phyloP scores from a whole-genome alignment of 2,797 vertebrate species.

The Delichon dasypus region DNA sequence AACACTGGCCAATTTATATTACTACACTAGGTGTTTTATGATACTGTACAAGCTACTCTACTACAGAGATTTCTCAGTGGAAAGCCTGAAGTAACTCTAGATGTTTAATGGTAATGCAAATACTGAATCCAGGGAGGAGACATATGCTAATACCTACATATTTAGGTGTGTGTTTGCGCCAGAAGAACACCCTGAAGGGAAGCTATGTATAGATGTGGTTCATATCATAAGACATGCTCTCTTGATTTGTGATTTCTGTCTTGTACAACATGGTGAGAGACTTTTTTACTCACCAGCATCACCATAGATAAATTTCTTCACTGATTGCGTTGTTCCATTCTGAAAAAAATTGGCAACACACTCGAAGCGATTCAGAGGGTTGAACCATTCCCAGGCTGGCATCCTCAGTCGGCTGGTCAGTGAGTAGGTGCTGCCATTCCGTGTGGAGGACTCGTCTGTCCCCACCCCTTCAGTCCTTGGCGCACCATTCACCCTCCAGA shows the following conservation, averaged over 20 bases:
- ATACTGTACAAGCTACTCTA: neutral
- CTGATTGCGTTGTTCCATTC: accelerated
- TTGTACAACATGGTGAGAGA: neutral
- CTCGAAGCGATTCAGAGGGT: constrained; percentile 58
- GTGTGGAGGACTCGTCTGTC: constrained; percentile 56
- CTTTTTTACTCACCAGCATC: constrained; percentile 8
- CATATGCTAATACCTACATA: neutral
- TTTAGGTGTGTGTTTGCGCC: neutral
- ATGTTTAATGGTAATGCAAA: neutral
- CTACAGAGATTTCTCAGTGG: neutral
- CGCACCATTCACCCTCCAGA: constrained; percentile 68
- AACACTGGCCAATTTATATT: neutral
- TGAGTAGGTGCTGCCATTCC: neutral
- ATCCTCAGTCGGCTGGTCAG: constrained; percentile 74
- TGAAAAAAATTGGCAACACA: constrained; percentile 59
- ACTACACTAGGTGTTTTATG: neutral
- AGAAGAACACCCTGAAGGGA: neutral
- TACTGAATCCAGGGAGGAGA: neutral
- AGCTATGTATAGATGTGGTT: neutral
- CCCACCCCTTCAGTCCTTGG: constrained; percentile 54
- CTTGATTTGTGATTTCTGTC: neutral
- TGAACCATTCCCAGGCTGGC: constrained; percentile 64
- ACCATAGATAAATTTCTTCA: neutral
- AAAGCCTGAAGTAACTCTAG: neutral
- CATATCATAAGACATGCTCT: neutral